phyloP scores from a whole-genome alignment of 2,797 vertebrate genomes.

The Gambusia yucatana region DNA sequence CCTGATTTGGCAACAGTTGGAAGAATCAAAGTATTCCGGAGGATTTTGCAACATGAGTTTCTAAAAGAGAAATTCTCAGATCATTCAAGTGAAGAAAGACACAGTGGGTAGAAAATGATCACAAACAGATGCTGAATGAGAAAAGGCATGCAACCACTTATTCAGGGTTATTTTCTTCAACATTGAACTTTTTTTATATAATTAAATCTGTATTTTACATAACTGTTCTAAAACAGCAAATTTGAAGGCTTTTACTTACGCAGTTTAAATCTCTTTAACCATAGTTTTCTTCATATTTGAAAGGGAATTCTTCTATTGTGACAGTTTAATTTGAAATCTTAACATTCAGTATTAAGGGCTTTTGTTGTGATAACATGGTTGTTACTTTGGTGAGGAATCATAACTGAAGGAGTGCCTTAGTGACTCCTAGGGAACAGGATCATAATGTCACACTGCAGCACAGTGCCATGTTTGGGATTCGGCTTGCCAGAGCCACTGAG shows the following conservation, averaged over 20 bases:
- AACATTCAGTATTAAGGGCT: constrained; percentile 63
- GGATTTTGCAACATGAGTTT: constrained; percentile 48
- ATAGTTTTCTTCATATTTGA: constrained; percentile 41
- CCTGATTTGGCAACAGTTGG: constrained; percentile 59
- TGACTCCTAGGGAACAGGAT: constrained; percentile 38
- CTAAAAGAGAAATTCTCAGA: constrained; percentile 35
- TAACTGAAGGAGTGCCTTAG: constrained; percentile 29
- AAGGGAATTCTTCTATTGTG: constrained; percentile 63
- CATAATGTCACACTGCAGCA: constrained; percentile 8
- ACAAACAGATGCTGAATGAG: constrained; percentile 73
- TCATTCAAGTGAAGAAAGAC: constrained; percentile 55
- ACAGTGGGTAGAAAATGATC: constrained; percentile 76
- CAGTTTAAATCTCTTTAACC: constrained; percentile 44
- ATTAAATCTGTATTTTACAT: constrained; percentile 62
- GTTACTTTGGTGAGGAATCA: constrained; percentile 40
- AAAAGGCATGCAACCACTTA: constrained; percentile 56
- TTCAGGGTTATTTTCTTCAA: constrained; percentile 42
- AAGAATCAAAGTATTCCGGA: constrained; percentile 49
- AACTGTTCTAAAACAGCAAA: constrained; percentile 44
- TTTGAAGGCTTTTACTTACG: constrained; percentile 67
- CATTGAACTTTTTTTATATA: constrained; percentile 30
- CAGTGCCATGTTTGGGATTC: neutral
- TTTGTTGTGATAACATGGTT: constrained; percentile 47
- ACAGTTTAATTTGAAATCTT: constrained; percentile 47
- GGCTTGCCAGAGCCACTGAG: neutral